Percentiles rank a stretch among this genome's conserved stretches.
Evolutionary conservation across 64 coral and sea anemone genomes (phyloP).

Genomic region (Actinia equina): DNA sequence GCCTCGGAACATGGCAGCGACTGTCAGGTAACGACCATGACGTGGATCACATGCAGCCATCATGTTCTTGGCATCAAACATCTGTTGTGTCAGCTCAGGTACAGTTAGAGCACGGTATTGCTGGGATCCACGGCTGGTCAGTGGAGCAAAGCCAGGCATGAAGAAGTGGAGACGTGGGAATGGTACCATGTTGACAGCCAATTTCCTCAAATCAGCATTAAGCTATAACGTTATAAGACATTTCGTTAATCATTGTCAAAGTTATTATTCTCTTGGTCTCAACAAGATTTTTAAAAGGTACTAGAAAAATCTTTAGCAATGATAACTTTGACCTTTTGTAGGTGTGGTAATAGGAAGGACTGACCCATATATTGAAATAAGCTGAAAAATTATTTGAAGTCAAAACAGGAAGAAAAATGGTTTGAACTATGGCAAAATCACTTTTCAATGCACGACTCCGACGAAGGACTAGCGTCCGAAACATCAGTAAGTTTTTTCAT

Average conservation of each 20-base stretch:
- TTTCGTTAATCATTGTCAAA: background rate
- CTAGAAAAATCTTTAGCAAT: background rate
- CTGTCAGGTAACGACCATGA: conserved; percentile 59
- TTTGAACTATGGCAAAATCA: background rate
- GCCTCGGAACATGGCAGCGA: conserved; percentile 63
- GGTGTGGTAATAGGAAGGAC: background rate
- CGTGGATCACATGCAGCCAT: conserved; percentile 72
- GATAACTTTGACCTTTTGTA: background rate
- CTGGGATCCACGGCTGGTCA: conserved; percentile 68
- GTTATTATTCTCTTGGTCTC: background rate
- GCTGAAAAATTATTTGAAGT: background rate
- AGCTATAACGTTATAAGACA: conserved; percentile 23
- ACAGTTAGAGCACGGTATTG: conserved; percentile 65
- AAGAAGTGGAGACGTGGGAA: conserved; percentile 87
- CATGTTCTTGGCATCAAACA: conserved; percentile 81
- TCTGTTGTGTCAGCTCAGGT: conserved; percentile 60
- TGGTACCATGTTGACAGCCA: conserved; percentile 81
- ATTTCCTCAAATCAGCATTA: conserved; percentile 72
- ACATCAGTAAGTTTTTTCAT: too few species aligned
- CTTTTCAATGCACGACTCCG: too few species aligned
- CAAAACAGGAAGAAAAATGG: background rate
- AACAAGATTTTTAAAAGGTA: background rate
- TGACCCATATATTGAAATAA: background rate
- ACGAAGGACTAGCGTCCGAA: too few species aligned
- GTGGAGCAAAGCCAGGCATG: conserved; percentile 73